Percentiles rank a stretch among this genome's conserved stretches.
Evolutionary conservation across 2,888 invertebrate species (phyloP).

Genomic region (Erebia epiphron): DNA sequence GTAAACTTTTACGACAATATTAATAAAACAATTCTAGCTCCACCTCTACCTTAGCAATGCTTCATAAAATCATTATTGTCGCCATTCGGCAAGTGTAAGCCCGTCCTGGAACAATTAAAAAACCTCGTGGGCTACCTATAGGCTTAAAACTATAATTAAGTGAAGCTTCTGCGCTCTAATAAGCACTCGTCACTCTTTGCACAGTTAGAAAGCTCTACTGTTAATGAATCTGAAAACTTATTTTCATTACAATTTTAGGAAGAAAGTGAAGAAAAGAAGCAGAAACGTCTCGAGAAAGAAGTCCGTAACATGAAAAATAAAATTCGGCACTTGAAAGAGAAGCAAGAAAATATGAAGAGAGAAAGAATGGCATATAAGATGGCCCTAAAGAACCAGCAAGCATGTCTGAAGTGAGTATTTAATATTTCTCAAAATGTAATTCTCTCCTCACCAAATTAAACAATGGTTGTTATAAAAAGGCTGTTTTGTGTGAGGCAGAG

Average conservation of each 20-base stretch:
- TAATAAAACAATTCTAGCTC: background rate
- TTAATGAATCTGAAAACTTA: background rate
- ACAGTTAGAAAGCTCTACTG: no score
- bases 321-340: constrained; percentile 86
- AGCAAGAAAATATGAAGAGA: constrained; percentile 89
- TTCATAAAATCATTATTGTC: no score
- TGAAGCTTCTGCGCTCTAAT: no score
- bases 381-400: constrained; percentile 91
- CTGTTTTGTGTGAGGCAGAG: no score
- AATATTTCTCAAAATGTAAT: background rate
- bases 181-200: no score
- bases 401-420: constrained; percentile 84
- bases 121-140: no score
- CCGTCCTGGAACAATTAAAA: no score
- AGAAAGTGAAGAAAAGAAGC: constrained; percentile 84
- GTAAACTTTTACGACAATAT: constrained; percentile 48
- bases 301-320: constrained; percentile 86
- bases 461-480: no score
- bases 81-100: no score
- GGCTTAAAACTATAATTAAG: no score
- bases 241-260: constrained; percentile 59
- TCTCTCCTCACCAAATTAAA: no score
- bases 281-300: constrained; percentile 84
- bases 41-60: no score
- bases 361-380: constrained; percentile 91